Percentiles rank a stretch among this genome's conserved stretches.
Conservation (phyloP, 1,140 invertebrate species). For the Plutomurus gul region DNA sequence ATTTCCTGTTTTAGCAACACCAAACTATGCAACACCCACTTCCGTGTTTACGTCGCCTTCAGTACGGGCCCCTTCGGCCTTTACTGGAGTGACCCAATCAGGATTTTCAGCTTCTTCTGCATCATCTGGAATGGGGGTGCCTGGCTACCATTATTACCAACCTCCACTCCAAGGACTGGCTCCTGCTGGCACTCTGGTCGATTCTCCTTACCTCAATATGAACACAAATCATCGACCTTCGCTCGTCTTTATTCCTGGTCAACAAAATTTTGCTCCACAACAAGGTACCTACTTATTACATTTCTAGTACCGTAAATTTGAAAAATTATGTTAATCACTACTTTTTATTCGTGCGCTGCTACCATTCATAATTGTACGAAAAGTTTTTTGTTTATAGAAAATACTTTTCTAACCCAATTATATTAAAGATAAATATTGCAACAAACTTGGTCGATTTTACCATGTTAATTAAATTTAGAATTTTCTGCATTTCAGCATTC, state of each 20-base stretch:
- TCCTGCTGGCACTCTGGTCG: neutral
- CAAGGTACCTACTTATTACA: slow-evolving; percentile 37
- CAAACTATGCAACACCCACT: slow-evolving; percentile 47
- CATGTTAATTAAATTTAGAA: no score
- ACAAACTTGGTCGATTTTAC: no score
- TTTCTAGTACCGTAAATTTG: neutral
- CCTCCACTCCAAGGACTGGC: neutral
- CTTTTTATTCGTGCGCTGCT: no score
- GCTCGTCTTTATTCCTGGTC: slow-evolving; percentile 18
- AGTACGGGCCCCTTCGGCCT: neutral
- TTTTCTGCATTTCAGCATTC: no score
- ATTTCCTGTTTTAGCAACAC: slow-evolving; percentile 63
- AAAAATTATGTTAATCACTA: no score
- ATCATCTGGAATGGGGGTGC: neutral
- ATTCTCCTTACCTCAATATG: neutral
- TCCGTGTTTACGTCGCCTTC: neutral
- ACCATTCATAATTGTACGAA: no score
- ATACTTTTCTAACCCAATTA: no score
- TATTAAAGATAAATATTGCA: no score
- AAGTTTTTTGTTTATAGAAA: no score
- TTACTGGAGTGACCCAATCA: neutral
- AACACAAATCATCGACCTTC: neutral
- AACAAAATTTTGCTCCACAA: slow-evolving; percentile 42
- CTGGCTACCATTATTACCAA: neutral
- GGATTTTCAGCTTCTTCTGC: neutral